phyloP scores from a whole-genome alignment of 2,797 vertebrate species.

The Micromesistius poutassou region DNA sequence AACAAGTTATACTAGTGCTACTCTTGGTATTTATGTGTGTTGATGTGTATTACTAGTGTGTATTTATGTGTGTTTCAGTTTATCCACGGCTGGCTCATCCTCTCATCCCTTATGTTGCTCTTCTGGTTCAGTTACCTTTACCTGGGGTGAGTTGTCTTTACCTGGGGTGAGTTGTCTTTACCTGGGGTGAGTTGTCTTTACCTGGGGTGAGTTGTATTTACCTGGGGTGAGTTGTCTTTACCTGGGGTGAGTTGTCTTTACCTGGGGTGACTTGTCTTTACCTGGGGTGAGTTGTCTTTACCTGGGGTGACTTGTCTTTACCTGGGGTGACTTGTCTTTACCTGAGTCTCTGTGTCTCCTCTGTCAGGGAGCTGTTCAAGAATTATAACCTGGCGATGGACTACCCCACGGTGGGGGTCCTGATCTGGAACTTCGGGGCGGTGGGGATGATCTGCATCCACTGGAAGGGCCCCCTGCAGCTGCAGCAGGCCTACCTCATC shows the following conservation, averaged over 20 bases:
- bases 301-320: no score
- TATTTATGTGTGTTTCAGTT: slow-evolving; percentile 72
- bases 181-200: not conserved
- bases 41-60: not conserved
- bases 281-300: no score
- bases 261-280: no score
- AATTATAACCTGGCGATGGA: slow-evolving; percentile 95
- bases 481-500: slow-evolving; percentile 96
- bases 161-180: no score
- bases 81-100: slow-evolving; percentile 95
- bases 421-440: slow-evolving; percentile 94
- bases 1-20: no score
- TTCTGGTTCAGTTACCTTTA: slow-evolving; percentile 96
- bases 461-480: slow-evolving; percentile 90
- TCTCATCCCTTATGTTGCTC: slow-evolving; percentile 92
- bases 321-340: no score
- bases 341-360: not conserved
- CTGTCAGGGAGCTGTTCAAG: slow-evolving; percentile 85
- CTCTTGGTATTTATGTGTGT: not conserved
- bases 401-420: slow-evolving; percentile 84
- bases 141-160: slow-evolving; percentile 79
- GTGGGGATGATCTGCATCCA: slow-evolving; percentile 97
- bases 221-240: no score
- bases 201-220: not conserved
- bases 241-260: no score